These are phyloP conservation scores for Chromoteleia sp. DNA, from an alignment of 2,888 invertebrate species.

Conservation along the genomic window DNA sequence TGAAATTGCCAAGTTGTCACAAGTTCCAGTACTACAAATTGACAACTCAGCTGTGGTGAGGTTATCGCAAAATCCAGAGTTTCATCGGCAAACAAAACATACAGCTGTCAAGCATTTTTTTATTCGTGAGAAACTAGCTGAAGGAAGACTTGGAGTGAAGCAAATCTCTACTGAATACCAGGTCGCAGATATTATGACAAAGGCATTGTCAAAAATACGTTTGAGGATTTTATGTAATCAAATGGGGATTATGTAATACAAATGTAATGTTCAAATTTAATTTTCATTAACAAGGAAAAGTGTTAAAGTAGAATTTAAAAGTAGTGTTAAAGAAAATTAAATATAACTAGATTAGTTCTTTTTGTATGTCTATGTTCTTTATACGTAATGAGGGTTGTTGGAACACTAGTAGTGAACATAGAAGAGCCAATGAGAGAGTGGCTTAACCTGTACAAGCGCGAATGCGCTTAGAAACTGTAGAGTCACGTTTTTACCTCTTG, in stretches of 20 bases:
- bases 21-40: slow-evolving; percentile 73
- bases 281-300: slow-evolving; percentile 55
- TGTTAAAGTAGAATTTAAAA: slow-evolving; percentile 45
- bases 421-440: too few species aligned
- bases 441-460: too few species aligned
- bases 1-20: slow-evolving; percentile 69
- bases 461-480: too few species aligned
- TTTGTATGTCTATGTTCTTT: too few species aligned
- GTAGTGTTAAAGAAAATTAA: too few species aligned
- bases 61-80: slow-evolving; percentile 77
- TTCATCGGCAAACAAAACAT: slow-evolving; percentile 77
- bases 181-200: slow-evolving; percentile 75
- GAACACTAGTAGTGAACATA: too few species aligned
- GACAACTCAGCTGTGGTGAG: slow-evolving; percentile 76
- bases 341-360: too few species aligned
- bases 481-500: too few species aligned
- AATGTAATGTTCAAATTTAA: slow-evolving; percentile 18
- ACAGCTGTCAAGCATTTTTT: slow-evolving; percentile 76
- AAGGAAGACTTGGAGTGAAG: slow-evolving; percentile 69
- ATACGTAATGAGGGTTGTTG: too few species aligned
- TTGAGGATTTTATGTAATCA: slow-evolving; percentile 55
- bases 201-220: slow-evolving; percentile 66
- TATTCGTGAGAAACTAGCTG: slow-evolving; percentile 72
- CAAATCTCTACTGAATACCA: slow-evolving; percentile 73
- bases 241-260: slow-evolving; percentile 53